These are phyloP conservation scores for Lasioglossum pauxillum DNA, from an alignment of 2,888 invertebrate genomes.

Conservation along the genomic window DNA sequence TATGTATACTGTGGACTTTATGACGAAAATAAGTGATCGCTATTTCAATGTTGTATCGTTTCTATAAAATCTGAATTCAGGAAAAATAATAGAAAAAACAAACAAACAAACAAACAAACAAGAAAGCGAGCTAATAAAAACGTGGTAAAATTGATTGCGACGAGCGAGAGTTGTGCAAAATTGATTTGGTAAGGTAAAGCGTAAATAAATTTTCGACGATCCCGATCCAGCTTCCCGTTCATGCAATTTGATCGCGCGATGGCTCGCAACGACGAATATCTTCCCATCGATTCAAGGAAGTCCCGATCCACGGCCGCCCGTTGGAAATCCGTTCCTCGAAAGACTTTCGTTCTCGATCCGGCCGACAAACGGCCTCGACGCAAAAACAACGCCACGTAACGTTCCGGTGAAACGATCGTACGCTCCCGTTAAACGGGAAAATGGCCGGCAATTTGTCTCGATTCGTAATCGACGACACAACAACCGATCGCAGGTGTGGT, in stretches of 20 bases:
- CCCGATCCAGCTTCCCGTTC: not conserved
- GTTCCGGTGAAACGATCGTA: constrained; percentile 25
- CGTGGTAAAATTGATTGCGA: too few relatives aligned
- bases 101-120: too few relatives aligned
- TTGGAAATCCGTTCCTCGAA: constrained; percentile 21
- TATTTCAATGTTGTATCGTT: not conserved
- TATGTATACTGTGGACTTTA: not conserved
- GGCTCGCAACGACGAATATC: not conserved
- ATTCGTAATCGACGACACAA: constrained; percentile 62
- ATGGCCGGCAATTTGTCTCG: constrained; percentile 57
- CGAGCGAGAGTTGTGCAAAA: not conserved
- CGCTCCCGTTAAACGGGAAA: constrained; percentile 55
- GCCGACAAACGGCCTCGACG: constrained; percentile 1
- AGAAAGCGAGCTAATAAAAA: too few relatives aligned
- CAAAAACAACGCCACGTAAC: constrained; percentile 28
- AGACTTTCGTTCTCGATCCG: constrained; percentile 36
- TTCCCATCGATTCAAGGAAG: constrained; percentile 11
- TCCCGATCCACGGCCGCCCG: not conserved
- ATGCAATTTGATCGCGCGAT: not conserved
- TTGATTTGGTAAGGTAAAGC: not conserved
- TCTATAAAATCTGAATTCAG: not conserved
- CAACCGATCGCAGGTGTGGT: constrained; percentile 64
- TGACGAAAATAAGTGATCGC: not conserved
- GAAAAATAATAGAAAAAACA: not conserved
- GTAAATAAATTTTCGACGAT: not conserved